Evolutionary conservation across 2,797 vertebrate species (phyloP).

Genomic region (Natrix natrix): DNA sequence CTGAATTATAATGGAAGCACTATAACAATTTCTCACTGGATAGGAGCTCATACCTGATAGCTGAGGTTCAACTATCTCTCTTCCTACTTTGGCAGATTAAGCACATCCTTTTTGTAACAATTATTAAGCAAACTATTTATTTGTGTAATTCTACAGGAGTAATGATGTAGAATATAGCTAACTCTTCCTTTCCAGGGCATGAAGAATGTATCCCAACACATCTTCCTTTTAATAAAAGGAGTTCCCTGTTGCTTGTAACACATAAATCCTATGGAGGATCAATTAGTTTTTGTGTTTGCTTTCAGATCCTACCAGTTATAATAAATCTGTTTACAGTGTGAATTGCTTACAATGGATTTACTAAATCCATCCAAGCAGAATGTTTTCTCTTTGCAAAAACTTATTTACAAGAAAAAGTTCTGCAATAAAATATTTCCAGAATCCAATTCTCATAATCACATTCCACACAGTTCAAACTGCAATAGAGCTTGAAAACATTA

Average conservation of each 20-base stretch:
- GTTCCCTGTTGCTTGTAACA: not conserved
- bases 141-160: not conserved
- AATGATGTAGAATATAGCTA: not conserved
- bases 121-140: not conserved
- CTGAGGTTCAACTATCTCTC: not conserved
- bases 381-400: conserved; percentile 12
- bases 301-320: not conserved
- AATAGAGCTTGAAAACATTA: conserved; percentile 40
- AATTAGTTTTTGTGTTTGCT: not conserved
- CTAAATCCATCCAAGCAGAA: not conserved
- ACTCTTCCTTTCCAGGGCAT: not conserved
- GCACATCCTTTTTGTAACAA: not conserved
- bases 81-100: not conserved
- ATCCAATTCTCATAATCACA: conserved; percentile 45
- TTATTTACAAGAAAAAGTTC: conserved; percentile 41
- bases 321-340: not conserved
- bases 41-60: not conserved
- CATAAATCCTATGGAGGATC: not conserved
- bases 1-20: not conserved
- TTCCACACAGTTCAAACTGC: conserved; percentile 57
- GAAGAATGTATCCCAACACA: not conserved
- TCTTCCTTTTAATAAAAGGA: not conserved
- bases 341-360: not conserved
- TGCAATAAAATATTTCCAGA: conserved; percentile 48
- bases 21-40: not conserved